Base-by-base conservation (phyloP, 2,113 vertebrate genomes). In the Dicrurus megarhynchus region DNA sequence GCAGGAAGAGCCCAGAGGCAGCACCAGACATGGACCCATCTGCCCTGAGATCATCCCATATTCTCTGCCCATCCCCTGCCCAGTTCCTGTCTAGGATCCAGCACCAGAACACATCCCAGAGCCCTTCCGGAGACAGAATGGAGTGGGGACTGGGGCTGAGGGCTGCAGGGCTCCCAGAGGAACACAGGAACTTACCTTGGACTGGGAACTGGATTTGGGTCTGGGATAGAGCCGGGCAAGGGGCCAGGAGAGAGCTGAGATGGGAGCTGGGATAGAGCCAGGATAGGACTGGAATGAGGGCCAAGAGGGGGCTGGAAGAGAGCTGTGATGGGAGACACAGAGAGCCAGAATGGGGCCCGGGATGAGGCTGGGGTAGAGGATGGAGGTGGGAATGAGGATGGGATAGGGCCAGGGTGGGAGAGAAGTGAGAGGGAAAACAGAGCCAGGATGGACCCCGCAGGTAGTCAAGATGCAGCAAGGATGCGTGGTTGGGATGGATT, bases 101-200 rank as follows among this genome's bases (percentile, higher is more conserved):
- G 53, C 2, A 0, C 16, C 32, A 30, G 19, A 33, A 30, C 16
- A 41, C 0, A 1, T 26, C 33, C 59, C 47, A 2, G 27, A 56
- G 46, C 41, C 23, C 49, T 46, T 47, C 20, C 37, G 42, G 33
- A 50, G 35, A 12, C 4, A 9, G 24, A 30, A 4, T 1, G 4
- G 20, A 53, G 8, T 3, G 4, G 4, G 33, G 53, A 50, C 6
- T 19, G 56, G 20, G 56, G 60, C 19, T 50, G 61, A 15, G 14
- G 35, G n/a, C 15, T 18, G 1, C 1, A 23, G 49, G 61, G 46
- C 49, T 87, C 35, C 53, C 5, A 1, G 61, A n/a, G 52, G 37
- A 60, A 32, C 33, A 39, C 21, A 50, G 60, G 77, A 77, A 74
- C 44, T 81, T 63, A 30, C 46, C 60, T 53, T 44, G 37, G n/a